phyloP scores from a whole-genome alignment of 2,113 vertebrate genomes.

The Gadus macrocephalus region DNA sequence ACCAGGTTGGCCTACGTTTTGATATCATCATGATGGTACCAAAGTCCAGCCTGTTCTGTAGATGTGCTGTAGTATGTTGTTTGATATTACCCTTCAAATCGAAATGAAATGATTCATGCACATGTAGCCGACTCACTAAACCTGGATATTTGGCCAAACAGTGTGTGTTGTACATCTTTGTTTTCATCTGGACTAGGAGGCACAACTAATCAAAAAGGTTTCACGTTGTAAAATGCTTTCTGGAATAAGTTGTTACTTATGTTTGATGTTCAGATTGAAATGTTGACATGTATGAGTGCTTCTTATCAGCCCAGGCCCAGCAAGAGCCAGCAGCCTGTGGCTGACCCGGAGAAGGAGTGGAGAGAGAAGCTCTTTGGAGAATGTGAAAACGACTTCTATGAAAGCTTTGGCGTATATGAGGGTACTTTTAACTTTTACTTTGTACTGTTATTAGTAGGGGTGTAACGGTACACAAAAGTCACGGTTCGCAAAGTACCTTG shows the following conservation, averaged over 20 bases:
- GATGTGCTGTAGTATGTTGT: no score
- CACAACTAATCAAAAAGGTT: no score
- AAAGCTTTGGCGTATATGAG: constrained; percentile 75
- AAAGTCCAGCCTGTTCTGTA: no score
- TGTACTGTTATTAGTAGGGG: neutral
- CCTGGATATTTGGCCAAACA: no score
- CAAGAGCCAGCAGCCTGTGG: neutral
- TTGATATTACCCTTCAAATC: no score
- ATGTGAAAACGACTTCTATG: constrained; percentile 80
- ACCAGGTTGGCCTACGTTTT: constrained; percentile 45
- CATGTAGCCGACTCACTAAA: no score
- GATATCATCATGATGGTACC: neutral
- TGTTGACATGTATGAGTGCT: neutral
- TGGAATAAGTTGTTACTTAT: neutral
- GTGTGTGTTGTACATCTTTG: no score
- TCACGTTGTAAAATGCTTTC: no score
- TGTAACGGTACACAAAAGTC: no score
- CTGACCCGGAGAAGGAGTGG: constrained; percentile 70
- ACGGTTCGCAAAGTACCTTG: no score
- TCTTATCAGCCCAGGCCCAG: constrained; percentile 22
- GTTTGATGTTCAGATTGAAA: neutral
- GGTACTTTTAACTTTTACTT: constrained; percentile 55
- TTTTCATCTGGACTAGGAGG: no score
- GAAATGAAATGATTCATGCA: no score
- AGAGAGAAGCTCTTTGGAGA: constrained; percentile 78